A percentile compares a stretch with the other conserved stretches of the same genome.
Evolutionary conservation across 2,797 vertebrate genomes (phyloP).

Genomic region (Lepus oiostolus): DNA sequence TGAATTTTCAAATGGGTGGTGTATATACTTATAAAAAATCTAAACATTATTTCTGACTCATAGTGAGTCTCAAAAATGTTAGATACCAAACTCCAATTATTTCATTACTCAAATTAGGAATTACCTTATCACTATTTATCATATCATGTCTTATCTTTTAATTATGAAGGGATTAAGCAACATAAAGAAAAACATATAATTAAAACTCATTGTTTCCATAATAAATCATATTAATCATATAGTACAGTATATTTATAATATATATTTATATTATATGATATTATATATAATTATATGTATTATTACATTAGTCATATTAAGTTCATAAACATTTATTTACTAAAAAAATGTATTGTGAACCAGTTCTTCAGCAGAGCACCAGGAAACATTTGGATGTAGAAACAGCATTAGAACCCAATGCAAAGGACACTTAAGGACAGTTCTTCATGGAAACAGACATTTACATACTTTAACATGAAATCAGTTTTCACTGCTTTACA

Average conservation of each 20-base stretch:
- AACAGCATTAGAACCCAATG: neutral
- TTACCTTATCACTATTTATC: neutral
- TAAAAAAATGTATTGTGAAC: neutral
- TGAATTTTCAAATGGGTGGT: neutral
- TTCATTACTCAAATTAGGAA: neutral
- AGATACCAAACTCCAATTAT: neutral
- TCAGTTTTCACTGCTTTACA: neutral
- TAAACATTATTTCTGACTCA: neutral
- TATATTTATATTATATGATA: no score
- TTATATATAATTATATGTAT: neutral
- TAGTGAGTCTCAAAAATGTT: neutral
- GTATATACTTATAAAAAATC: neutral
- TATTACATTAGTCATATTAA: neutral
- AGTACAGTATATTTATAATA: neutral
- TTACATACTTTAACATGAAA: slow-evolving; percentile 4
- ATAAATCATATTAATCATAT: no score
- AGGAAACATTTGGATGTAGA: neutral
- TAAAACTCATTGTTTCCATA: neutral
- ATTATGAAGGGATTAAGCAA: neutral
- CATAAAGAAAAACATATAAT: neutral
- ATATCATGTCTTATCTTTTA: neutral
- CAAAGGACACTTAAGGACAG: neutral
- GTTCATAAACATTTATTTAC: slow-evolving; percentile 1
- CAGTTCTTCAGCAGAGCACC: neutral
- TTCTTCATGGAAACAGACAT: neutral